Conservation (phyloP, 2,888 invertebrate species). For the Synanthedon myopaeformis region DNA sequence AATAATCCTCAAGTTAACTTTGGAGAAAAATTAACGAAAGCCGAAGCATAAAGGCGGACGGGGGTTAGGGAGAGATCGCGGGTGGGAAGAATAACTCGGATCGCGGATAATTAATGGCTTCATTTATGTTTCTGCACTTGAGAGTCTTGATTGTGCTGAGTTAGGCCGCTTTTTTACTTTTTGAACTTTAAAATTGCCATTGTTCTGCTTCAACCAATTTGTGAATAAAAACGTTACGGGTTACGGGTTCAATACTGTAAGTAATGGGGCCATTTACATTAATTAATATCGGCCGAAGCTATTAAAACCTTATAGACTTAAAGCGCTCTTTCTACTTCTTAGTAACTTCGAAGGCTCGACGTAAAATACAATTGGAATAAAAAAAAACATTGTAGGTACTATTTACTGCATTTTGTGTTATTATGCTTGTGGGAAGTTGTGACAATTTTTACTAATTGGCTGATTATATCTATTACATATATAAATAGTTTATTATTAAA, state of each 20-base stretch:
- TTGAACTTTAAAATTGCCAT: constrained; percentile 54
- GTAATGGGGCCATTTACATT: background rate
- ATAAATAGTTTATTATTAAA: no score
- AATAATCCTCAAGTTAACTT: constrained; percentile 57
- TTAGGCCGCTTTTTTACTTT: constrained; percentile 31
- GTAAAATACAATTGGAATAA: no score
- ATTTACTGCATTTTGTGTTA: no score
- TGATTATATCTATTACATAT: no score
- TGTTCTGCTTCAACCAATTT: constrained; percentile 38
- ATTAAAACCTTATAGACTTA: background rate
- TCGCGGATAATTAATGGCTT: constrained; percentile 68
- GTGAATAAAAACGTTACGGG: background rate
- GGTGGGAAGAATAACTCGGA: constrained; percentile 55
- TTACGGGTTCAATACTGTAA: background rate
- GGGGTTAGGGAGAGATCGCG: constrained; percentile 13
- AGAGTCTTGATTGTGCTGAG: constrained; percentile 62
- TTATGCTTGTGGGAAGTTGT: no score
- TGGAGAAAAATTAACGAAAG: constrained; percentile 51
- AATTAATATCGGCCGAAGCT: background rate
- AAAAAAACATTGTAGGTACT: no score
- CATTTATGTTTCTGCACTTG: constrained; percentile 69
- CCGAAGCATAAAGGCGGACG: constrained; percentile 41
- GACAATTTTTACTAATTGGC: no score
- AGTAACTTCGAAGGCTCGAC: background rate
- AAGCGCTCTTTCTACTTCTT: background rate